A percentile compares a stretch with the other conserved stretches of the same genome.
phyloP scores from a whole-genome alignment of 2,888 invertebrate species.

The Epistrophella euchroma region DNA sequence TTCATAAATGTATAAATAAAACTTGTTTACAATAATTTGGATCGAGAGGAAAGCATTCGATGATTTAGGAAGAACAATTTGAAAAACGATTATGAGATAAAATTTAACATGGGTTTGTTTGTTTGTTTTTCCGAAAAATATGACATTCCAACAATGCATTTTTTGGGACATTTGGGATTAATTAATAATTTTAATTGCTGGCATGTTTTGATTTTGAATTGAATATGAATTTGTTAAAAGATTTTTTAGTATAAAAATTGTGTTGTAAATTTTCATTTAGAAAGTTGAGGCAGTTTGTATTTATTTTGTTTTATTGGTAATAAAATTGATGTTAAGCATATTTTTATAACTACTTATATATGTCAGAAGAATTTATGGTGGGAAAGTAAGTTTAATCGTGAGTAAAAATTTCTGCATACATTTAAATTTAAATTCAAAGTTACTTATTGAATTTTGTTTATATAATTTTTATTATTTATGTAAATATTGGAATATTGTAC shows the following conservation, averaged over 20 bases:
- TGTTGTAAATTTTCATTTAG: background rate
- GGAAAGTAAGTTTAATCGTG: too few species aligned
- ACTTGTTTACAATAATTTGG: conserved; percentile 36
- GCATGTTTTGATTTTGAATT: conserved; percentile 30
- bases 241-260: background rate
- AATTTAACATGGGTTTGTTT: background rate
- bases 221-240: conserved; percentile 8
- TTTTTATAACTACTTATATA: too few species aligned
- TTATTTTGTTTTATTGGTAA: too few species aligned
- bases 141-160: background rate
- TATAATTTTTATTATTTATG: too few species aligned
- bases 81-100: conserved; percentile 28
- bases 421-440: too few species aligned
- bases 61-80: conserved; percentile 53
- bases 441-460: too few species aligned
- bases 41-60: conserved; percentile 6
- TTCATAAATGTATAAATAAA: conserved; percentile 26
- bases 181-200: conserved; percentile 61
- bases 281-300: background rate
- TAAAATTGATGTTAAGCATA: too few species aligned
- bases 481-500: too few species aligned
- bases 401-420: too few species aligned
- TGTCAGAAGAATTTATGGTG: too few species aligned
- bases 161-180: conserved; percentile 32
- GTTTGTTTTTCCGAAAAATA: background rate